These are phyloP conservation scores for Neelides folsomi DNA, from an alignment of 2,888 invertebrate species.

Conservation along the genomic window DNA sequence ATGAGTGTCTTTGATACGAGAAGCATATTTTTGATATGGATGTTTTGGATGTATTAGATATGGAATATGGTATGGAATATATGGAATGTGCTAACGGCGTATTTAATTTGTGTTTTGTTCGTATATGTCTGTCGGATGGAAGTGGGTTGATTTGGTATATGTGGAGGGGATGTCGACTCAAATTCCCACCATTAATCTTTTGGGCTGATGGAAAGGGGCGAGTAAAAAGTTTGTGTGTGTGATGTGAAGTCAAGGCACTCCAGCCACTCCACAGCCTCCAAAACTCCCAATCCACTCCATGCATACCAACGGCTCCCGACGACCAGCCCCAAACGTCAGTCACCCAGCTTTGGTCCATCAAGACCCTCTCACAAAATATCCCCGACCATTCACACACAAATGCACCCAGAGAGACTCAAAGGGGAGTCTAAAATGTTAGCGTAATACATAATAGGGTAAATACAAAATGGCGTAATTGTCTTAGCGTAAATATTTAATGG, in stretches of 20 bases:
- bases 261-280: too few species aligned
- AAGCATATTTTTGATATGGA: too few species aligned
- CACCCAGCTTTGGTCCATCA: too few species aligned
- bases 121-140: not conserved
- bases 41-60: too few species aligned
- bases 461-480: too few species aligned
- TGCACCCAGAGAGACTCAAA: too few species aligned
- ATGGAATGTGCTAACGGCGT: not conserved
- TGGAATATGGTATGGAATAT: not conserved
- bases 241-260: not conserved
- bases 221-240: conserved; percentile 10
- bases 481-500: too few species aligned
- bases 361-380: too few species aligned
- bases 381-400: too few species aligned
- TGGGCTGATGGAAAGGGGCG: conserved; percentile 17
- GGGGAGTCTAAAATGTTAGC: too few species aligned
- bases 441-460: too few species aligned
- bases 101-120: not conserved
- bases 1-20: too few species aligned
- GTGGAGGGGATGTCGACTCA: not conserved
- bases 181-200: conserved; percentile 24
- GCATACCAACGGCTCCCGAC: conserved; percentile 8
- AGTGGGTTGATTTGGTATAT: conserved; percentile 5
- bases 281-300: conserved; percentile 1
- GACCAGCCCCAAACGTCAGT: conserved; percentile 1